Conservation (phyloP, 2,113 vertebrate genomes). For the Halichoeres trimaculatus region DNA sequence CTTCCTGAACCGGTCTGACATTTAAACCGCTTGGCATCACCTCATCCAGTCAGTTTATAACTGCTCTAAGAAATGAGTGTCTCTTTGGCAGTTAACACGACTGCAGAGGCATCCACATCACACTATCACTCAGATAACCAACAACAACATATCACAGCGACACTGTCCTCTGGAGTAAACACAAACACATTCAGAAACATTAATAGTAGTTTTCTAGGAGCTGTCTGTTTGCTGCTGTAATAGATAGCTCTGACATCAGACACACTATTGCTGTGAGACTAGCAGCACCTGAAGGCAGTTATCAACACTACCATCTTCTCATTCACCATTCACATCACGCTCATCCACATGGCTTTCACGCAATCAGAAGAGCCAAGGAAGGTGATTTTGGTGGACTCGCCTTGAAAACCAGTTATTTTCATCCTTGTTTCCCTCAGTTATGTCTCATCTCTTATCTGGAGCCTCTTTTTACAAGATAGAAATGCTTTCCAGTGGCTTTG, state of each 20-base stretch:
- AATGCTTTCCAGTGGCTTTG: conserved; percentile 2
- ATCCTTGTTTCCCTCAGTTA: conserved; percentile 45
- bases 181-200: conserved; percentile 21
- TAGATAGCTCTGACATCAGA: neutral
- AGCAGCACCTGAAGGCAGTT: conserved; percentile 20
- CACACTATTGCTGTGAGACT: conserved; percentile 13
- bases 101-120: neutral
- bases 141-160: neutral
- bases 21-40: neutral
- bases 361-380: conserved; percentile 50
- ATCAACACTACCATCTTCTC: conserved; percentile 33
- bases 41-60: neutral
- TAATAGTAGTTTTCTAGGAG: neutral
- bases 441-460: conserved; percentile 35
- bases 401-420: conserved; percentile 52
- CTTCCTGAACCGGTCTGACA: neutral
- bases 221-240: conserved; percentile 18
- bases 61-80: neutral
- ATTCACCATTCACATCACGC: conserved; percentile 56
- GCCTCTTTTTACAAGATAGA: conserved; percentile 30
- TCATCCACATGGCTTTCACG: conserved; percentile 35
- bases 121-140: neutral
- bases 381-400: conserved; percentile 47
- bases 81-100: neutral
- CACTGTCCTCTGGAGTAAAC: neutral